Evolutionary conservation across 2,888 invertebrate species (phyloP), one percentile per base, ranked within the genome.

Genomic region (Chouioia cunea): DNA sequence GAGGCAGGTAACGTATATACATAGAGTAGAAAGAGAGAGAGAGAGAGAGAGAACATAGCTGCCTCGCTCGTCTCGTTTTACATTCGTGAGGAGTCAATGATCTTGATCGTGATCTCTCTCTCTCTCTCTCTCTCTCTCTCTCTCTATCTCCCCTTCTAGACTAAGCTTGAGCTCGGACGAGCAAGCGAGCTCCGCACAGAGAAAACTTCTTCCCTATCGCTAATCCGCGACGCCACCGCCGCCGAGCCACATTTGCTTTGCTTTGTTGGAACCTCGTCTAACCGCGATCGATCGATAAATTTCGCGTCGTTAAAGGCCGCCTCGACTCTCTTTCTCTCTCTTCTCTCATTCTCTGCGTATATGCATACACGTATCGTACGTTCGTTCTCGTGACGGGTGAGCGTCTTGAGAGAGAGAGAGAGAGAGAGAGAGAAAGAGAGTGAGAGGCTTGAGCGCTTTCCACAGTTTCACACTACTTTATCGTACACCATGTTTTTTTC

Each of bases 1-100:
- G 36, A 12, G 36, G 36, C 36, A 36, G 12, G 6, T 10, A 6
- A 36, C 36, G 6, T 8, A 36, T 36, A 27, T 6, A 3, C 27
- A 6, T 27, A 27, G 27, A 27, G 27, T 6, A 36, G 36, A 36
- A 12, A n/a, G n/a, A n/a, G n/a, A n/a, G n/a, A n/a, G n/a, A n/a
- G n/a, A n/a, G 1, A 36, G 36, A 36, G 36, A 36, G 27, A 27
- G 27, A 6, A 12, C 36, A 36, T 36, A 36, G 36, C 23, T 64
- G 27, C 53, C 36, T 58, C 53, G 57, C 72, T 72, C 68, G 68
- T 65, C 72, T 78, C 77, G 78, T 74, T 76, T 79, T 79, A 77
- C 79, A 77, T 78, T 78, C 78, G 80, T 75, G 77, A 77, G 77
- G 77, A 80, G 81, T 80, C 80, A 77, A 80, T 79, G 80, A 80